phyloP scores from a whole-genome alignment of 2,113 vertebrate species.

The Trinectes maculatus region DNA sequence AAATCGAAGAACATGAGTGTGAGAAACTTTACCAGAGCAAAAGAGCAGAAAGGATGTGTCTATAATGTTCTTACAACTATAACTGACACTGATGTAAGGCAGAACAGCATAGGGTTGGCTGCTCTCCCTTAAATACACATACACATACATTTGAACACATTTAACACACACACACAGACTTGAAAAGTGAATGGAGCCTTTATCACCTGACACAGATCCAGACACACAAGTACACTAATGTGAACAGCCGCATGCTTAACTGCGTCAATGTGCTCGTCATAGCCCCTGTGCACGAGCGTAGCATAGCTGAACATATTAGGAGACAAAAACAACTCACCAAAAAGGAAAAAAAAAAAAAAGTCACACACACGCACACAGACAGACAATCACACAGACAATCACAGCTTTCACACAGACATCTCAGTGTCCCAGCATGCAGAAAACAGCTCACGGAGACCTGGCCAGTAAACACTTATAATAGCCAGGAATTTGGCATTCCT shows the following conservation, averaged over 20 bases:
- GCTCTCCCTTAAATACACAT: not conserved
- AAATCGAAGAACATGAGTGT: constrained; percentile 21
- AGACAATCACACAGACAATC: constrained; percentile 8
- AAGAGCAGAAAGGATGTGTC: constrained; percentile 10
- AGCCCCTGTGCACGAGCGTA: constrained; percentile 6
- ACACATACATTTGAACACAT: too few relatives aligned
- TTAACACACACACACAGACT: not conserved
- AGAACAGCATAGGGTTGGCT: constrained; percentile 45
- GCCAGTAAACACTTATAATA: constrained; percentile 72
- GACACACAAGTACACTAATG: constrained; percentile 13
- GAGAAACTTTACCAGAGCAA: constrained; percentile 43
- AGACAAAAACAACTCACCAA: not conserved
- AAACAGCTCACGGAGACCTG: constrained; percentile 56
- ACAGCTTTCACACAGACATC: constrained; percentile 17
- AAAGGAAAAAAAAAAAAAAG: not conserved
- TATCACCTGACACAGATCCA: constrained; percentile 62
- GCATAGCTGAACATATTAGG: not conserved
- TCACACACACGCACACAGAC: not conserved
- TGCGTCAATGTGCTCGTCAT: constrained; percentile 16
- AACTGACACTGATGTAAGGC: constrained; percentile 57
- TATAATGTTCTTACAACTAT: constrained; percentile 33
- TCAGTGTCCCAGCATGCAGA: constrained; percentile 51
- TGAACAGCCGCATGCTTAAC: constrained; percentile 14
- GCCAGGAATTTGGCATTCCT: constrained; percentile 66
- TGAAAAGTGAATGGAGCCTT: constrained; percentile 57